These are phyloP conservation scores for Pseudococcus longispinus DNA, from an alignment of 2,888 invertebrate genomes.

Conservation along the genomic window DNA sequence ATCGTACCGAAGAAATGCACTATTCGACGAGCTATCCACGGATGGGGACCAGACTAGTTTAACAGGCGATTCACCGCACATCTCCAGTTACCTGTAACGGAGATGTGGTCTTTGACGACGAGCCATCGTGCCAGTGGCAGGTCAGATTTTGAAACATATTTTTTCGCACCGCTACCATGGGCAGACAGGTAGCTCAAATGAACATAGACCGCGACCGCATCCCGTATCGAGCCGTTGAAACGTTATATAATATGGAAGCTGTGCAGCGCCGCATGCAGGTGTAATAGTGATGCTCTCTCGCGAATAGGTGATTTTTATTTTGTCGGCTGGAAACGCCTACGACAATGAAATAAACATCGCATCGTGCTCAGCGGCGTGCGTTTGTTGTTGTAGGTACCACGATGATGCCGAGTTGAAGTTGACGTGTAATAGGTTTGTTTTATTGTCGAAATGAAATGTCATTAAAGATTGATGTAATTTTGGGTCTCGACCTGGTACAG, in stretches of 20 bases:
- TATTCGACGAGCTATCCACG: not conserved
- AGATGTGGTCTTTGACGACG: not conserved
- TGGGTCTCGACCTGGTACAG: not conserved
- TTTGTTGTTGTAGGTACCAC: not conserved
- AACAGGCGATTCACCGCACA: not conserved
- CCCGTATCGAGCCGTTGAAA: not conserved
- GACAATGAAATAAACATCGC: not conserved
- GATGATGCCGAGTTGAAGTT: not conserved
- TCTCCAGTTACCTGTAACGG: not conserved
- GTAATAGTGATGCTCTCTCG: not conserved
- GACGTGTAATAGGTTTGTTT: not conserved
- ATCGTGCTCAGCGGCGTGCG: not conserved
- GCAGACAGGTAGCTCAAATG: not conserved
- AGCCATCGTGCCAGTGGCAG: not conserved
- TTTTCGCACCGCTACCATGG: not conserved
- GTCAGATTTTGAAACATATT: not conserved
- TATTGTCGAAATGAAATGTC: not conserved
- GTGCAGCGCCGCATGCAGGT: no score
- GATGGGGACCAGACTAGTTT: not conserved
- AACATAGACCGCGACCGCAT: not conserved
- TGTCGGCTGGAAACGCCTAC: not conserved
- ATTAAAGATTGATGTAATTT: conserved; percentile 3
- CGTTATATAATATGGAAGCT: not conserved
- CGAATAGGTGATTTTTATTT: not conserved
- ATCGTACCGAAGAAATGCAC: not conserved